phyloP scores from a whole-genome alignment of 1,140 invertebrate genomes.

The Bactericera cockerelli region DNA sequence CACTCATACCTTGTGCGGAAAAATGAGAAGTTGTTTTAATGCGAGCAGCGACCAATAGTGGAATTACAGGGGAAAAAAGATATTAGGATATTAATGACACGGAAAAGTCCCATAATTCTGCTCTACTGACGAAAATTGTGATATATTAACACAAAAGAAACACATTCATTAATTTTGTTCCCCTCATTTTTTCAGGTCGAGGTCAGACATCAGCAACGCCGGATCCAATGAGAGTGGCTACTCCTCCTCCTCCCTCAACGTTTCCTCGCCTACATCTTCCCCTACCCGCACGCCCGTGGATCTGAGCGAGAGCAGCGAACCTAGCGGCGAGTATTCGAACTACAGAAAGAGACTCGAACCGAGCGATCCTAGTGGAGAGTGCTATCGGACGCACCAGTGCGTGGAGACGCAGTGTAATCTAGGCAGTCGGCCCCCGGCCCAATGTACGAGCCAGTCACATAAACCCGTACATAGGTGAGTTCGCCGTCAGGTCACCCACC shows the following conservation, averaged over 20 bases:
- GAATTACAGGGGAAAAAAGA: too few relatives aligned
- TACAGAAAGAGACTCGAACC: neutral
- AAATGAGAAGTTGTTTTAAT: too few relatives aligned
- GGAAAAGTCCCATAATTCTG: too few relatives aligned
- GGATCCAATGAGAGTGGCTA: constrained; percentile 18
- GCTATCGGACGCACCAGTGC: neutral
- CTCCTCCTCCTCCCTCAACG: constrained; percentile 16
- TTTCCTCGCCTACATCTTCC: constrained; percentile 14
- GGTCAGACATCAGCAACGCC: constrained; percentile 16
- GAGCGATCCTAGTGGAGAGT: neutral
- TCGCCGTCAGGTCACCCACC: too few relatives aligned
- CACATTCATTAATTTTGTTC: too few relatives aligned
- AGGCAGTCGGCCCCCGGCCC: neutral
- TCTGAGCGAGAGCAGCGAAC: neutral
- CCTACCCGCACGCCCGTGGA: constrained; percentile 12
- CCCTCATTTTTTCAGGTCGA: constrained; percentile 14
- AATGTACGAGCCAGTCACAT: constrained; percentile 10
- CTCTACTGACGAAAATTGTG: too few relatives aligned
- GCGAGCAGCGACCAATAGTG: too few relatives aligned
- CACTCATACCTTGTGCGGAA: too few relatives aligned
- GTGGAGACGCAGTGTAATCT: constrained; percentile 12
- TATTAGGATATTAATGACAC: too few relatives aligned
- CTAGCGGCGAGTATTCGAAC: neutral
- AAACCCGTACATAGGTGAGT: constrained; percentile 9
- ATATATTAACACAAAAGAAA: too few relatives aligned